These are phyloP conservation scores for Magallana gigas DNA, from an alignment of 1,140 invertebrate genomes.

Conservation along the genomic window DNA sequence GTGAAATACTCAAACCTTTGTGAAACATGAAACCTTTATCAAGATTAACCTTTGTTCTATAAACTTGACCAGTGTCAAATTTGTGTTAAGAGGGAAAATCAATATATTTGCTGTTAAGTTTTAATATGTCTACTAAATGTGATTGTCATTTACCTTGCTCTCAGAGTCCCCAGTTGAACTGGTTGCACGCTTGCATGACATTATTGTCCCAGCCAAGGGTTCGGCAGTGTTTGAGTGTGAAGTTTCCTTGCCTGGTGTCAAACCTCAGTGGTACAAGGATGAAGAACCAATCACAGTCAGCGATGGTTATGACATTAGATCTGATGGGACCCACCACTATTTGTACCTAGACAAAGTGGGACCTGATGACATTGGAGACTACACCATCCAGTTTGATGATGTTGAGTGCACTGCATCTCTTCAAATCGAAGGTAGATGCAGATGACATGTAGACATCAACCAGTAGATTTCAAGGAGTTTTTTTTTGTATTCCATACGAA, in stretches of 20 bases:
- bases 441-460: neutral
- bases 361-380: slow-evolving; percentile 52
- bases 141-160: slow-evolving; percentile 23
- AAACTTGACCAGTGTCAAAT: no score
- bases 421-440: slow-evolving; percentile 53
- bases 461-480: neutral
- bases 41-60: neutral
- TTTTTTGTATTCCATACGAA: neutral
- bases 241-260: slow-evolving; percentile 86
- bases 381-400: slow-evolving; percentile 55
- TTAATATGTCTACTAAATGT: no score
- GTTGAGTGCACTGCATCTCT: slow-evolving; percentile 45
- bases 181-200: slow-evolving; percentile 75
- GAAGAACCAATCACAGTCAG: slow-evolving; percentile 79
- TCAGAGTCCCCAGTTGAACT: slow-evolving; percentile 63
- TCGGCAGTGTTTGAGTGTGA: slow-evolving; percentile 83
- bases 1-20: neutral
- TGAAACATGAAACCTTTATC: neutral
- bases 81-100: no score
- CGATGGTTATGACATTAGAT: slow-evolving; percentile 87
- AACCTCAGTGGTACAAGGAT: slow-evolving; percentile 92
- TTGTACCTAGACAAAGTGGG: slow-evolving; percentile 57
- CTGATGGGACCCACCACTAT: slow-evolving; percentile 64
- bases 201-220: slow-evolving; percentile 82
- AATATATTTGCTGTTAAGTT: no score